Conservation (phyloP, 2,888 invertebrate genomes). For the Spicauda simplicius region DNA sequence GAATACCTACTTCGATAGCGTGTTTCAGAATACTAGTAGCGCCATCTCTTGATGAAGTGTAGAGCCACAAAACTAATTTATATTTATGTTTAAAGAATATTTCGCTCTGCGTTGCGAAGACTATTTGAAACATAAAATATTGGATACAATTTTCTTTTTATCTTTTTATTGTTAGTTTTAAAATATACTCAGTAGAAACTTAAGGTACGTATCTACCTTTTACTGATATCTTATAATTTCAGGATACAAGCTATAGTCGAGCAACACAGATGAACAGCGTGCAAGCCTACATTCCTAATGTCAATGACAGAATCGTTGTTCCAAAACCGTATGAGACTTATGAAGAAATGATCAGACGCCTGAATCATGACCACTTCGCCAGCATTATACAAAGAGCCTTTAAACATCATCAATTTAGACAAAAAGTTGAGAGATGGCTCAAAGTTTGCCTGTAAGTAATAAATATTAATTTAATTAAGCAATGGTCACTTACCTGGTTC, state of each 20-base stretch:
- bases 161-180: too few species aligned
- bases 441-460: conserved; percentile 68
- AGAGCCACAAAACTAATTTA: too few species aligned
- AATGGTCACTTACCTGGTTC: too few species aligned
- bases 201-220: too few species aligned
- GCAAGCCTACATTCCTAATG: conserved; percentile 85
- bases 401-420: conserved; percentile 82
- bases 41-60: too few species aligned
- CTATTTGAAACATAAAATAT: too few species aligned
- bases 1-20: too few species aligned
- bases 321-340: conserved; percentile 87
- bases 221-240: conserved; percentile 43
- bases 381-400: conserved; percentile 88
- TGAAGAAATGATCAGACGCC: conserved; percentile 84
- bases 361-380: conserved; percentile 84
- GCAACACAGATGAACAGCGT: conserved; percentile 86
- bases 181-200: too few species aligned
- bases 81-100: too few species aligned
- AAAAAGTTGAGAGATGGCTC: conserved; percentile 69
- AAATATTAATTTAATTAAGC: not conserved
- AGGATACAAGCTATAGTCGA: conserved; percentile 82
- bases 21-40: too few species aligned
- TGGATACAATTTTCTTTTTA: too few species aligned
- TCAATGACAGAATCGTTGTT: conserved; percentile 86
- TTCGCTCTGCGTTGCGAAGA: too few species aligned